Conservation (phyloP, 2,113 vertebrate species). For the Danionella cerebrum region DNA sequence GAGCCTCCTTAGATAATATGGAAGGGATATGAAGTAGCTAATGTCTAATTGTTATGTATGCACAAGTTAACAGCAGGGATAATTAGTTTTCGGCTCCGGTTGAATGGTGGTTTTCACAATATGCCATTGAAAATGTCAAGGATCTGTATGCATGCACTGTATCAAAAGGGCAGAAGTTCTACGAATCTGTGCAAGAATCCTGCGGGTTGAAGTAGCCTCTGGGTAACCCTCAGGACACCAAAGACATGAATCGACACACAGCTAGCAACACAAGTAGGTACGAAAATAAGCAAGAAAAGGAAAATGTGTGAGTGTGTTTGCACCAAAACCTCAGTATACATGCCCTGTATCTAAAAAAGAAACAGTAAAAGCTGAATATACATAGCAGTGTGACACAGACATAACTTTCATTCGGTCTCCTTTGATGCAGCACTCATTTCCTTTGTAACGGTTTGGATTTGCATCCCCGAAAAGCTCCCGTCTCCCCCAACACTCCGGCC, state of each 20-base stretch:
- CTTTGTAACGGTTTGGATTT: neutral
- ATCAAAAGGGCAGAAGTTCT: neutral
- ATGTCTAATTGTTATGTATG: neutral
- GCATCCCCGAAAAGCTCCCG: neutral
- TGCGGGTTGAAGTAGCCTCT: conserved; percentile 11
- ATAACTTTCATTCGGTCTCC: neutral
- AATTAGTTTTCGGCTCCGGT: neutral
- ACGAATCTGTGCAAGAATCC: neutral
- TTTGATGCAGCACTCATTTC: conserved; percentile 5
- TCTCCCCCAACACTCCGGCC: neutral
- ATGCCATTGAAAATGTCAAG: neutral
- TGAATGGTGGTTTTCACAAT: neutral
- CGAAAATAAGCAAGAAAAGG: conserved; percentile 3
- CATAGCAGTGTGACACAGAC: neutral
- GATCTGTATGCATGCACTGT: neutral
- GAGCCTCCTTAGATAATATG: neutral
- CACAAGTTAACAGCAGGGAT: too few relatives aligned
- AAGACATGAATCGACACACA: neutral
- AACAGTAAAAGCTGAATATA: neutral
- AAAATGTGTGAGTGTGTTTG: neutral
- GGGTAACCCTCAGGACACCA: conserved; percentile 22
- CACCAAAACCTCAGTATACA: neutral
- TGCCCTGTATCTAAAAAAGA: neutral
- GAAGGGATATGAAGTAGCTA: neutral
- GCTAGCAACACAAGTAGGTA: neutral